These are phyloP conservation scores for Embidobia sp. DNA, from an alignment of 2,888 invertebrate species.

Conservation along the genomic window DNA sequence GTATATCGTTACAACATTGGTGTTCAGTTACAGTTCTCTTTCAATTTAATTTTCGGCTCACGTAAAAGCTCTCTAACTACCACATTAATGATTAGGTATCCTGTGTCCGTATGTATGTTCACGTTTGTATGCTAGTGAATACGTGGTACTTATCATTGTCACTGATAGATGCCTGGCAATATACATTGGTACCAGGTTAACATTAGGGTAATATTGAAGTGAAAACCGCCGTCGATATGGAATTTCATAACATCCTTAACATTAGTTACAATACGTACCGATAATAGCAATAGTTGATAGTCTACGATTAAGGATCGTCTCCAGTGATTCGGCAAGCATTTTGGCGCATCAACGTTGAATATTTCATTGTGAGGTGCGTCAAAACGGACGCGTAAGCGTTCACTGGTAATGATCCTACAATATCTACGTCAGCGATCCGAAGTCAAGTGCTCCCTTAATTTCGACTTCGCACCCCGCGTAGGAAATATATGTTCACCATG, in stretches of 20 bases:
- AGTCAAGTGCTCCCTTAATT: slow-evolving; percentile 19
- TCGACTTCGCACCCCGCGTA: slow-evolving; percentile 3
- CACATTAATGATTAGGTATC: slow-evolving; percentile 68
- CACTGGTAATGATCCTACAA: too few species aligned
- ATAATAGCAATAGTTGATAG: slow-evolving; percentile 48
- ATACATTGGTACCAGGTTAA: slow-evolving; percentile 45
- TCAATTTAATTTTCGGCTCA: slow-evolving; percentile 48
- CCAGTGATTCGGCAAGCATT: too few species aligned
- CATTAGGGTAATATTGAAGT: slow-evolving; percentile 51
- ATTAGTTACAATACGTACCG: slow-evolving; percentile 29
- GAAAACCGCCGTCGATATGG: slow-evolving; percentile 62
- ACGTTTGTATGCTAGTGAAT: slow-evolving; percentile 22
- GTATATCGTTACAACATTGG: slow-evolving; percentile 78
- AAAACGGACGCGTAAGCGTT: too few species aligned
- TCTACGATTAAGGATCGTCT: background rate
- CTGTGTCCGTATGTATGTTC: slow-evolving; percentile 22
- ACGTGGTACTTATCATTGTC: slow-evolving; percentile 45
- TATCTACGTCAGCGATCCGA: slow-evolving; percentile 34
- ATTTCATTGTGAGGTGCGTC: too few species aligned
- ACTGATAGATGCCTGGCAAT: slow-evolving; percentile 44
- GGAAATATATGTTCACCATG: slow-evolving; percentile 27
- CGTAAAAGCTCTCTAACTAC: slow-evolving; percentile 65
- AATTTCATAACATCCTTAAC: slow-evolving; percentile 47
- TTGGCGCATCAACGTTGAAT: too few species aligned
- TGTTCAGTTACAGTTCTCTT: slow-evolving; percentile 80